Conservation (phyloP, 2,113 vertebrate genomes). For the Neotoma lepida region DNA sequence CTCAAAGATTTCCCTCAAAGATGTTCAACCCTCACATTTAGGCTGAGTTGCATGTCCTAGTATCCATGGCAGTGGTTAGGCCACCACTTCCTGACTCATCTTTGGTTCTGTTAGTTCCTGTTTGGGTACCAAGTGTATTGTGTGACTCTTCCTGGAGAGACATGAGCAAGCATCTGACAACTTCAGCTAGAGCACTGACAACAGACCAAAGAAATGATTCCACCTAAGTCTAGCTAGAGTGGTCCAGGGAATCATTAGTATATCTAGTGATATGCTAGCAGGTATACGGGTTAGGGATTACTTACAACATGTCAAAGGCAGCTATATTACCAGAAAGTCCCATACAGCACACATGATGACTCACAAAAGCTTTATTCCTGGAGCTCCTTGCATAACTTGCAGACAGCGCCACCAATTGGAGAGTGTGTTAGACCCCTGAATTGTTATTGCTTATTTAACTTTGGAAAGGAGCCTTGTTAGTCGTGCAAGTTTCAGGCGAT, state of each 20-base stretch:
- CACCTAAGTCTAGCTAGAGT: neutral
- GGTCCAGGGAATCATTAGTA: neutral
- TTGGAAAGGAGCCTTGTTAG: neutral
- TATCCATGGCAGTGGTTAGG: neutral
- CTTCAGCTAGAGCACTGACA: neutral
- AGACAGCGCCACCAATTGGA: neutral
- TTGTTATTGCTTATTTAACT: neutral
- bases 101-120: neutral
- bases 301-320: neutral
- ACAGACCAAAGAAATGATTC: neutral
- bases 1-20: neutral
- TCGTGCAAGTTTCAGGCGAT: neutral
- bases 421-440: neutral
- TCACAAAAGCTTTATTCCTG: neutral
- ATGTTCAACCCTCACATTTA: neutral
- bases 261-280: no score
- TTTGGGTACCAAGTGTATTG: neutral
- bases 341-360: neutral
- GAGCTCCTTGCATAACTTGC: neutral
- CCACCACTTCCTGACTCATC: neutral
- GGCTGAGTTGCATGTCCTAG: neutral
- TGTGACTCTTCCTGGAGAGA: neutral
- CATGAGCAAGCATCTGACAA: neutral
- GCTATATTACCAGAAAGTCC: neutral
- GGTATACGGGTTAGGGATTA: neutral